phyloP scores from a whole-genome alignment of 2,113 vertebrate genomes.

The Sorex fumeus region DNA sequence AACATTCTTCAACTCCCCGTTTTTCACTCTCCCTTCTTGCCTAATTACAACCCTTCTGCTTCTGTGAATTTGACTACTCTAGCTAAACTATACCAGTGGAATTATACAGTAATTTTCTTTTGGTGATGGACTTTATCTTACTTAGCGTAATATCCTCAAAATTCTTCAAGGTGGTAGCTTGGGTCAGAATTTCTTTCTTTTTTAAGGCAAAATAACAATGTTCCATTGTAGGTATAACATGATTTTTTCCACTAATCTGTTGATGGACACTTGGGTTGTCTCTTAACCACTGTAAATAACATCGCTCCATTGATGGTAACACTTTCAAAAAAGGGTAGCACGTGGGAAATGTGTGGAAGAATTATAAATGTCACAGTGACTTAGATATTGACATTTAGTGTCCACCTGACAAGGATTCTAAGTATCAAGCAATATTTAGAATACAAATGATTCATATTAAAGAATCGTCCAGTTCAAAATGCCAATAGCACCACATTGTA shows the following conservation, averaged over 20 bases:
- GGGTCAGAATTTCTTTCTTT: background rate
- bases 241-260: conserved; percentile 1
- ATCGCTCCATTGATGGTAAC: background rate
- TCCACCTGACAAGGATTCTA: conserved; percentile 26
- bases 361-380: conserved; percentile 6
- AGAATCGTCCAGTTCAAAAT: background rate
- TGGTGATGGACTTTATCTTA: conserved; percentile 11
- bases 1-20: background rate
- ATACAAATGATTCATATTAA: conserved; percentile 26
- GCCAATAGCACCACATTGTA: background rate
- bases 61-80: conserved; percentile 1
- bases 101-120: conserved; percentile 17
- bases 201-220: conserved; percentile 1
- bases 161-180: background rate
- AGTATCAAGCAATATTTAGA: conserved; percentile 37
- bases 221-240: background rate
- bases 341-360: background rate
- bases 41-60: background rate
- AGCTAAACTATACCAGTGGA: background rate
- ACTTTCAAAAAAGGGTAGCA: background rate
- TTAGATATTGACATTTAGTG: background rate
- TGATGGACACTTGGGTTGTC: background rate
- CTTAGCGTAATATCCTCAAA: background rate
- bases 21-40: background rate
- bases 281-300: background rate